phyloP scores from a whole-genome alignment of 1,140 invertebrate species.

The Heliconius eleuchia region DNA sequence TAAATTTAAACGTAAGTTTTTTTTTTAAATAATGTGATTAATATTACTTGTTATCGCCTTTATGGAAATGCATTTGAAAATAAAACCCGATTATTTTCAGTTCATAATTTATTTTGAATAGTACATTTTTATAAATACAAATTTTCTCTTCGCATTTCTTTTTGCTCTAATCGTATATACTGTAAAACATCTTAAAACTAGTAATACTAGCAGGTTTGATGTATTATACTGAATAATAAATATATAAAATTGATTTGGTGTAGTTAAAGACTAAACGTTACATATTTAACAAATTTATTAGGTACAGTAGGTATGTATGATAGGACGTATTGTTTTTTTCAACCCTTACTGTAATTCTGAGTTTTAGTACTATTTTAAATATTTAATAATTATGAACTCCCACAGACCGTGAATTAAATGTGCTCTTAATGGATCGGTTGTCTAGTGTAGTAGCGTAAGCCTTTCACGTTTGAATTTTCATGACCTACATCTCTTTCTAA shows the following conservation, averaged over 20 bases:
- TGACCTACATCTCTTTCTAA: conserved; percentile 19
- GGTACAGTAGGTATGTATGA: background rate
- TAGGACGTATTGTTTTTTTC: background rate
- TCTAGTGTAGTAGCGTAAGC: background rate
- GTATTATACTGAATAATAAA: background rate
- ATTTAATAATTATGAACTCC: background rate
- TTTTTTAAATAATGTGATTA: no score
- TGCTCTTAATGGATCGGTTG: conserved; percentile 33
- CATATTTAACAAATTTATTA: background rate
- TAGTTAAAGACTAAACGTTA: background rate
- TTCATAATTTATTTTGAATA: background rate
- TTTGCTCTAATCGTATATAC: background rate
- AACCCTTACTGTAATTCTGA: background rate
- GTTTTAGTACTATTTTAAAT: background rate
- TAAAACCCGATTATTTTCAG: background rate
- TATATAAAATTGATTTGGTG: background rate
- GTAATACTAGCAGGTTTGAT: background rate
- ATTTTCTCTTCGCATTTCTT: background rate
- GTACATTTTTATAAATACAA: background rate
- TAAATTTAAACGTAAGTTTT: no score
- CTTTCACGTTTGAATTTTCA: background rate
- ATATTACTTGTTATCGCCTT: no score
- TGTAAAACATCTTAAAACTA: background rate
- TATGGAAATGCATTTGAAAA: no score
- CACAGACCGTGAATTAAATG: conserved; percentile 27